Evolutionary conservation across 2,797 vertebrate genomes (phyloP).

Genomic region (Cyprinodon diabolis): DNA sequence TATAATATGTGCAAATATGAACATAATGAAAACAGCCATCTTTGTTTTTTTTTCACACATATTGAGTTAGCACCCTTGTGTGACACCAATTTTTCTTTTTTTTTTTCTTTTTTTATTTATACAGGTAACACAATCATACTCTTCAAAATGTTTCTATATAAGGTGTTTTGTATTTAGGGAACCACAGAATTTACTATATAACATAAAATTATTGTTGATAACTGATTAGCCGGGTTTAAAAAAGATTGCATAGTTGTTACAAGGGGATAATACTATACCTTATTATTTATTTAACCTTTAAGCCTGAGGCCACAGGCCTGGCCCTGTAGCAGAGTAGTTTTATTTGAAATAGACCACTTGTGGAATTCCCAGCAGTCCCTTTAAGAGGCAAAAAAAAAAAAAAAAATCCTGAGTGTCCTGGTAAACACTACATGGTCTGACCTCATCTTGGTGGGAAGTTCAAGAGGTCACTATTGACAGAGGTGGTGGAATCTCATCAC

Average conservation of each 20-base stretch:
- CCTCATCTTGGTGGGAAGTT: slow-evolving; percentile 67
- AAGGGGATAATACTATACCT: slow-evolving; percentile 19
- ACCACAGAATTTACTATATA: too few species aligned
- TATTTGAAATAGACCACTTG: slow-evolving; percentile 62
- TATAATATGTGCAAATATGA: too few species aligned
- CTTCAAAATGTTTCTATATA: too few species aligned
- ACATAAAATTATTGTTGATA: too few species aligned
- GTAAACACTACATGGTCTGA: slow-evolving; percentile 55
- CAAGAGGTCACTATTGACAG: slow-evolving; percentile 67
- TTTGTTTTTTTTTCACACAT: too few species aligned
- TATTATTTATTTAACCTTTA: slow-evolving; percentile 67
- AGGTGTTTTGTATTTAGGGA: too few species aligned
- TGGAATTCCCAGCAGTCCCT: slow-evolving; percentile 62
- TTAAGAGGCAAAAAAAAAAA: slow-evolving; percentile 54
- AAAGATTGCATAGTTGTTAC: slow-evolving; percentile 32
- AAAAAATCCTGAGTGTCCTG: slow-evolving; percentile 70
- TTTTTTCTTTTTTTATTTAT: too few species aligned
- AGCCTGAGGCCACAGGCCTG: slow-evolving; percentile 50
- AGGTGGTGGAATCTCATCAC: background rate
- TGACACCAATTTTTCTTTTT: too few species aligned
- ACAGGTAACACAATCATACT: too few species aligned
- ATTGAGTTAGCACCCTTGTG: too few species aligned
- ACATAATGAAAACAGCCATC: too few species aligned
- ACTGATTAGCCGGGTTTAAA: background rate
- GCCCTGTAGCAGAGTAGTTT: slow-evolving; percentile 28